Percentiles rank a stretch among this genome's conserved stretches.
Evolutionary conservation across 92 coral and sea anemone genomes (phyloP).

Genomic region (Meandrina meandrites): DNA sequence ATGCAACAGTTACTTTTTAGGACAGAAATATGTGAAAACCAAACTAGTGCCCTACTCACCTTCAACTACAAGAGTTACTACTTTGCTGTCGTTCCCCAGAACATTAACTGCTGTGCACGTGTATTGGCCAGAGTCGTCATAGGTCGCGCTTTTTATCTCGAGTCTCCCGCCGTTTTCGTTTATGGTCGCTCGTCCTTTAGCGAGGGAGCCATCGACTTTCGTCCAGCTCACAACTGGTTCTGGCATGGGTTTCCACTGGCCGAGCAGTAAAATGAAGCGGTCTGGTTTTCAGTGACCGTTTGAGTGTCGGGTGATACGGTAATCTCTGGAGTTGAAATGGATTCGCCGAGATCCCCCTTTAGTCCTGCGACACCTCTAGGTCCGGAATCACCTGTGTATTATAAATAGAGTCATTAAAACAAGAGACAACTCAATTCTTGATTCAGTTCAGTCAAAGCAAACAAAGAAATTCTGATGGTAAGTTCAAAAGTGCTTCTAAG

Average conservation of each 20-base stretch:
- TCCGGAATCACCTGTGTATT: neutral
- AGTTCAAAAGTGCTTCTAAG: no score
- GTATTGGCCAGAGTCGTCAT: slow-evolving; percentile 20
- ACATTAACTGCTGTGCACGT: slow-evolving; percentile 14
- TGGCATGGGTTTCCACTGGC: slow-evolving; percentile 27
- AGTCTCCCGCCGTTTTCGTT: neutral
- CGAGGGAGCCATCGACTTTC: neutral
- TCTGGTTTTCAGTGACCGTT: slow-evolving; percentile 10
- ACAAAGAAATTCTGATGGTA: no score
- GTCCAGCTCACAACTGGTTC: slow-evolving; percentile 8
- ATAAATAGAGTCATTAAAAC: no score
- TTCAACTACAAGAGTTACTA: slow-evolving; percentile 1
- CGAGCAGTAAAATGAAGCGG: slow-evolving; percentile 24
- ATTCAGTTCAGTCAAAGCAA: no score
- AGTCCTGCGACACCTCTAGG: slow-evolving; percentile 1
- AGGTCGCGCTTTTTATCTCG: neutral
- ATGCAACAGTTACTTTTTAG: no score
- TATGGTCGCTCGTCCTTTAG: neutral
- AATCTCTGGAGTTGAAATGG: slow-evolving; percentile 9
- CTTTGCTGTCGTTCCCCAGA: slow-evolving; percentile 7
- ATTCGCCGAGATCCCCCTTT: slow-evolving; percentile 19
- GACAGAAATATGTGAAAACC: neutral
- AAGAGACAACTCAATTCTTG: no score
- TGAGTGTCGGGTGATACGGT: slow-evolving; percentile 1
- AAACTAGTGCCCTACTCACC: neutral